phyloP scores from a whole-genome alignment of 2,113 vertebrate species.

The Pandion haliaetus region DNA sequence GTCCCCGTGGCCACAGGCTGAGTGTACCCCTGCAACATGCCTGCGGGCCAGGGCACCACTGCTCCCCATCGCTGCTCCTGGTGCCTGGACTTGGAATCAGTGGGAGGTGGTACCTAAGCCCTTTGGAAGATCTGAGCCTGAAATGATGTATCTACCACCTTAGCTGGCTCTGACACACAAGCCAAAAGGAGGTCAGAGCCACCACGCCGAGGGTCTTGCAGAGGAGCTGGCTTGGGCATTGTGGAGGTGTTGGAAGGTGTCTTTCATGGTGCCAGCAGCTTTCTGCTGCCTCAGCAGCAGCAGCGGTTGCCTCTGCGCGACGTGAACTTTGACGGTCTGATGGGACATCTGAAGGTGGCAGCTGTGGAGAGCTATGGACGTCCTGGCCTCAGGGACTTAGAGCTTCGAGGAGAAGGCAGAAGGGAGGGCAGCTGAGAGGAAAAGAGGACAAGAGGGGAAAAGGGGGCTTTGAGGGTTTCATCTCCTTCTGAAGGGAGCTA shows the following conservation, averaged over 20 bases:
- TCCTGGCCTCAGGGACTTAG: too few species aligned
- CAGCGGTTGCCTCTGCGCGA: fast-evolving
- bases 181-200: neutral
- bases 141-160: neutral
- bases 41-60: neutral
- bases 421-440: neutral
- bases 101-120: neutral
- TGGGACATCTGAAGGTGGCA: neutral
- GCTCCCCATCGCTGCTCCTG: neutral
- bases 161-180: neutral
- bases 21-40: neutral
- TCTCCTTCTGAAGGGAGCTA: neutral
- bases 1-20: neutral
- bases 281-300: neutral
- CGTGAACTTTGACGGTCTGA: fast-evolving
- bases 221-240: neutral
- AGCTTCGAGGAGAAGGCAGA: neutral
- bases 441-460: neutral
- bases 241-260: neutral
- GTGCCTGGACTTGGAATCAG: neutral
- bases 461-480: neutral
- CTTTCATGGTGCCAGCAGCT: neutral
- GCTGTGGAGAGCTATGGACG: neutral
- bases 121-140: neutral
- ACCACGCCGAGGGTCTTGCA: fast-evolving